A percentile compares a stretch with the other conserved stretches of the same genome.
phyloP scores from a whole-genome alignment of 2,113 vertebrate genomes.

The Apodemus sylvaticus region DNA sequence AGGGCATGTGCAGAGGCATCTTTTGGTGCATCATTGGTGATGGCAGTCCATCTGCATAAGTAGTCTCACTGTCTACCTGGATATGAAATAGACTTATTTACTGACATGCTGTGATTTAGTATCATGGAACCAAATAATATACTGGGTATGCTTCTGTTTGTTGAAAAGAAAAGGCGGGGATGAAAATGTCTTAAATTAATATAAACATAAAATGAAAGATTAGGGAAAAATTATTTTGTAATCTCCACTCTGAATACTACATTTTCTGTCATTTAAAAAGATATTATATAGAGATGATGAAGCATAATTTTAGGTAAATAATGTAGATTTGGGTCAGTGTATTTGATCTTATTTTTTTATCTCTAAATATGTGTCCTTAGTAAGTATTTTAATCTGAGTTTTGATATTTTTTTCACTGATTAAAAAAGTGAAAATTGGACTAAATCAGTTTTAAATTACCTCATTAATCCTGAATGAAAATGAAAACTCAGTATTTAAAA shows the following conservation, averaged over 20 bases:
- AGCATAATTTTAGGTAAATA: neutral
- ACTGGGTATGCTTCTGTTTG: neutral
- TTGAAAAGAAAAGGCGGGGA: neutral
- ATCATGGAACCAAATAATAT: neutral
- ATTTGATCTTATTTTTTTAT: conserved; percentile 38
- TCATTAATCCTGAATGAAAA: conserved; percentile 41
- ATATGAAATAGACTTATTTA: neutral
- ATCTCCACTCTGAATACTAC: neutral
- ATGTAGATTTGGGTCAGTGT: neutral
- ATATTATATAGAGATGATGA: conserved; percentile 18
- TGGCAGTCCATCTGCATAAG: neutral
- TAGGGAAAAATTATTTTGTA: neutral
- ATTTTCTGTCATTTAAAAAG: conserved; percentile 55
- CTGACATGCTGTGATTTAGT: neutral
- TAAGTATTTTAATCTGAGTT: neutral
- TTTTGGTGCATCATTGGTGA: neutral
- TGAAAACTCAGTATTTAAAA: neutral
- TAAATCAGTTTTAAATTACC: neutral
- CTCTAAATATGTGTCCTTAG: neutral
- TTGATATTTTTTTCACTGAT: neutral
- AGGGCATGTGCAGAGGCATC: neutral
- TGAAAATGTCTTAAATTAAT: neutral
- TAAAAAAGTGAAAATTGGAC: conserved; percentile 41
- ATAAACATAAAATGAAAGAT: neutral
- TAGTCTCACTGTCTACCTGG: neutral